Evolutionary conservation across 2,113 vertebrate species (phyloP), one percentile per base, ranked within the genome.

Genomic region (Corynorhinus townsendii): DNA sequence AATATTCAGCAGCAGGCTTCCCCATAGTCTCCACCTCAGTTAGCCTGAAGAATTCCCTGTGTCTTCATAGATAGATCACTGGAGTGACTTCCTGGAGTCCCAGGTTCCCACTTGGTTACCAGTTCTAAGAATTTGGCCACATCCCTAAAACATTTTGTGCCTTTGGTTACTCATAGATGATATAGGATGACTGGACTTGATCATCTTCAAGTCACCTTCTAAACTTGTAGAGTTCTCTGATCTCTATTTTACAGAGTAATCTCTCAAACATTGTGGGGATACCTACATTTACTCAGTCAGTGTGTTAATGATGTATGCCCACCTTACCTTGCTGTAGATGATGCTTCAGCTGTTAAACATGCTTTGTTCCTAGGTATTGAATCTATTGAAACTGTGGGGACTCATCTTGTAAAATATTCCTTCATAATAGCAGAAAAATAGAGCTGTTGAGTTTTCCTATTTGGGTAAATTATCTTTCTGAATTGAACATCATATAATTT

Each of bases 391-490:
- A 73, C 7, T 64, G 2, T 8, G n/a, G 69, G 54, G 40, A 2
- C 17, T 81, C 5, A 17, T 77, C 24, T 93, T 72, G 0, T 43
- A 72, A 75, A 52, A 81, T 35, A 10, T 11, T 38, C 54, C 69
- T 79, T 71, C 24, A n/a, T 45, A 47, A 16, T 30, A 35, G n/a
- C n/a, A 52, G 79, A 82, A 40, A 83, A 94, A 59, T 8, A 10
- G 6, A 16, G 11, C 56, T 59, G 35, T 24, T 85, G 20, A 26
- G 4, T 88, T 45, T 64, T 71, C 15, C 43, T 83, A 4, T 86
- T 90, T 91, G 54, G 12, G 17, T 20, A 93, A 86, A 84, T 97
- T 89, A 54, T 12, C 22, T 28, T 64, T 92, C 38, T 45, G 59
- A 59, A 79, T 12, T 79, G 16, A 45, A 45, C 16, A 28, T n/a